Base-by-base conservation (phyloP, 1,140 invertebrate genomes). In the Caenorhabditis inopinata region DNA sequence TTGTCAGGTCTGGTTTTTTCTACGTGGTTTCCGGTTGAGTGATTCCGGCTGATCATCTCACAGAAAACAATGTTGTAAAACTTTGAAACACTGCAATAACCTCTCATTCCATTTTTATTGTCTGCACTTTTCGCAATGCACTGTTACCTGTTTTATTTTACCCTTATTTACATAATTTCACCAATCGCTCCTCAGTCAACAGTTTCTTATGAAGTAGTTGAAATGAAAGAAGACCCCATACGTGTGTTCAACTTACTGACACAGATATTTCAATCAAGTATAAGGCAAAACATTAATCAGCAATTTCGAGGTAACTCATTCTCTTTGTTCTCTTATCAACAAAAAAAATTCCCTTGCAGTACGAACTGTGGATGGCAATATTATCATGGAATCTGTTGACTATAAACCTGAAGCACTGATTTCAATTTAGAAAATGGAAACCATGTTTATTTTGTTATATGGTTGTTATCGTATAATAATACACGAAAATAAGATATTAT, bases 341-440 rank as follows among this genome's bases (percentile, higher is more conserved):
- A 25, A 23, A n/a, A n/a, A n/a, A n/a, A 21, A 5, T 58, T 58
- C 27, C 21, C 38, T 68, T 68, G 16, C 58, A 68, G 58, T 68
- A 21, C 58, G 58, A 68, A 68, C 58, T 42, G 58, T 68, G 29
- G 32, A 68, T 18, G 58, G 58, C n/a, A 68, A 42, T 32, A 68
- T 68, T 38, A 68, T 68, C 25, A 38, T 68, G 58, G 58, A 68
- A 42, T 68, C 58, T 38, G 58, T 32, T 21, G 58, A 68, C 32
- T 68, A 68, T 68, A 68, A 68, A 68, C 58, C 32, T 23, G 58
- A 32, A 68, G 58, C n/a, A 38, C 32, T 68, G n/a, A 68, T 21
- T 68, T 68, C 32, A 68, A 68, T 12, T 68, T 14, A 58, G 29
- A 32, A 68, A 42, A 7, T 42, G 38, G 14, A 7, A 68, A 68